A percentile compares a stretch with the other conserved stretches of the same genome.
Conservation (phyloP, 2,113 vertebrate genomes). For the Rostratula benghalensis region DNA sequence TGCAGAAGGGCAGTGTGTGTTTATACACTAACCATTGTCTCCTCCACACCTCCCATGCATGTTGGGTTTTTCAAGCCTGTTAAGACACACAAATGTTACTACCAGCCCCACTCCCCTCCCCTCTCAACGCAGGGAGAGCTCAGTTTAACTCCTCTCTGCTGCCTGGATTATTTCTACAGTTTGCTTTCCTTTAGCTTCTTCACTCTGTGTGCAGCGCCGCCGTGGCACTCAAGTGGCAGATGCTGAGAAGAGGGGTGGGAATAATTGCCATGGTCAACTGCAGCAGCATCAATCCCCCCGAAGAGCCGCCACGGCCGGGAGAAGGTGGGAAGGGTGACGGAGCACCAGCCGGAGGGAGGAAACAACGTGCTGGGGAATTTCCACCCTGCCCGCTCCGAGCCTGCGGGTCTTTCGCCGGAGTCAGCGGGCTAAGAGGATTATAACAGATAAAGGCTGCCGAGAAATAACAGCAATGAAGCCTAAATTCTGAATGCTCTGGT, state of each 20-base stretch:
- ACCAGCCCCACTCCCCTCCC: background rate
- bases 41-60: accelerated
- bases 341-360: background rate
- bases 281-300: background rate
- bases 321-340: too few species aligned
- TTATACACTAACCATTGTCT: accelerated
- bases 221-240: background rate
- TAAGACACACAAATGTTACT: background rate
- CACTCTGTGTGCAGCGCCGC: too few species aligned
- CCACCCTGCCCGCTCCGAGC: background rate
- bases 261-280: background rate
- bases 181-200: background rate
- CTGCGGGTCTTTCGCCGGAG: background rate
- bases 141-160: background rate
- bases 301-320: too few species aligned
- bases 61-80: background rate
- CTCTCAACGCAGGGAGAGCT: background rate
- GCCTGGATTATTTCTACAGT: background rate
- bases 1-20: accelerated
- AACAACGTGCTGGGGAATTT: background rate
- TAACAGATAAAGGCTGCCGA: background rate
- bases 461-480: background rate
- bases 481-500: background rate
- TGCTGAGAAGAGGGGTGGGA: background rate
- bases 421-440: background rate